A percentile compares a stretch with the other conserved stretches of the same genome.
Evolutionary conservation across 1,140 invertebrate genomes (phyloP).

Genomic region (Saccostrea cuccullata): DNA sequence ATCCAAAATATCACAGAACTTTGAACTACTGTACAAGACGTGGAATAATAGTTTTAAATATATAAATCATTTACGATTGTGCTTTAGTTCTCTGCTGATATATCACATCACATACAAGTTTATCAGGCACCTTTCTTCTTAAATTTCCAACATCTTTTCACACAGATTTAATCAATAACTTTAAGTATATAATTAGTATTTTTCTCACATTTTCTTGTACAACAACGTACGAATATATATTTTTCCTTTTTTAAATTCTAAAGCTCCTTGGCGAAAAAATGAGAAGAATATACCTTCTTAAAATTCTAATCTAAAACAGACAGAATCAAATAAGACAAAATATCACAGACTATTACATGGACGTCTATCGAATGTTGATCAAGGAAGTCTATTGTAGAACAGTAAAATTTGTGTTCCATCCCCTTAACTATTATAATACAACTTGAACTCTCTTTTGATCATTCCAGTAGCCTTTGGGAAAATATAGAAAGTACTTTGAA

Average conservation of each 20-base stretch:
- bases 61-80: neutral
- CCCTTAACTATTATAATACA: no score
- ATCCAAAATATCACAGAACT: constrained; percentile 31
- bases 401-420: neutral
- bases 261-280: constrained; percentile 19
- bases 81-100: neutral
- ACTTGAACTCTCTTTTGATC: no score
- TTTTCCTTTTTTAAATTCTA: neutral
- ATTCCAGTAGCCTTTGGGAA: no score
- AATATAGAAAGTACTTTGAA: no score
- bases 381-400: neutral
- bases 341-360: constrained; percentile 24
- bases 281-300: neutral
- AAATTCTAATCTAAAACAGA: constrained; percentile 5
- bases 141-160: neutral
- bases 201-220: constrained; percentile 3
- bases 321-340: neutral
- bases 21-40: constrained; percentile 19
- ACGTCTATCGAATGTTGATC: neutral
- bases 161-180: neutral
- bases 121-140: no score
- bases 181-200: neutral
- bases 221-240: neutral
- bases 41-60: neutral
- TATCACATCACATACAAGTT: neutral